phyloP scores from a whole-genome alignment of 2,888 invertebrate species.

The Agriopis marginaria region DNA sequence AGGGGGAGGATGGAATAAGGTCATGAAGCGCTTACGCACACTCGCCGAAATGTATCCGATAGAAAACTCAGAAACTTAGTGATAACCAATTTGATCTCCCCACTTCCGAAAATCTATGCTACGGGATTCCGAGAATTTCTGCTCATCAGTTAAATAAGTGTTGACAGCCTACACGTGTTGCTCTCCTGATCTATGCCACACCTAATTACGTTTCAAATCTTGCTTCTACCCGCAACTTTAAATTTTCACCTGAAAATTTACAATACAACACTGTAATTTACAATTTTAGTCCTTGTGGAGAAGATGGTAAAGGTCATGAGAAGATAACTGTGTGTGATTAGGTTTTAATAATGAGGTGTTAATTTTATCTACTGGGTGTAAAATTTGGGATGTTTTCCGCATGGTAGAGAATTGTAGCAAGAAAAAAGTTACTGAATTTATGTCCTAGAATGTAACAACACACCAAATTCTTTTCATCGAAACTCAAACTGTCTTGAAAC shows the following conservation, averaged over 20 bases:
- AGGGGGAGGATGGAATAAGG: no score
- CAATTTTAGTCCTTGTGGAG: background rate
- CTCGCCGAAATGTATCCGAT: no score
- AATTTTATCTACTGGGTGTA: slow-evolving; percentile 12
- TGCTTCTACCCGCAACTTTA: slow-evolving; percentile 12
- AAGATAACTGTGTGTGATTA: background rate
- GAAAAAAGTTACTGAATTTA: background rate
- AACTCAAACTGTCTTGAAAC: no score
- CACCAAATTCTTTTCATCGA: no score
- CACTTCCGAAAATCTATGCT: slow-evolving; percentile 20
- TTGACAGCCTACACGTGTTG: slow-evolving; percentile 67
- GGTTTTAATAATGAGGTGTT: background rate
- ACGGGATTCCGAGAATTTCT: slow-evolving; percentile 36
- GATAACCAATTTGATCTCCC: background rate
- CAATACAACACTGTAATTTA: background rate
- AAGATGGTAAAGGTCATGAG: background rate
- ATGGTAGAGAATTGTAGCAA: slow-evolving; percentile 14
- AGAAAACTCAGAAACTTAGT: no score
- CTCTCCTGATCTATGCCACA: slow-evolving; percentile 63
- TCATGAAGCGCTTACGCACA: no score
- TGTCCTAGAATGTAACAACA: background rate
- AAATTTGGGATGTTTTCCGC: slow-evolving; percentile 30
- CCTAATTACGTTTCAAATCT: slow-evolving; percentile 62
- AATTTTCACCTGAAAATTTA: background rate
- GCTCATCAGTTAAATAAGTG: slow-evolving; percentile 51